phyloP scores from a whole-genome alignment of 2,113 vertebrate species.

The Lampris incognitus region DNA sequence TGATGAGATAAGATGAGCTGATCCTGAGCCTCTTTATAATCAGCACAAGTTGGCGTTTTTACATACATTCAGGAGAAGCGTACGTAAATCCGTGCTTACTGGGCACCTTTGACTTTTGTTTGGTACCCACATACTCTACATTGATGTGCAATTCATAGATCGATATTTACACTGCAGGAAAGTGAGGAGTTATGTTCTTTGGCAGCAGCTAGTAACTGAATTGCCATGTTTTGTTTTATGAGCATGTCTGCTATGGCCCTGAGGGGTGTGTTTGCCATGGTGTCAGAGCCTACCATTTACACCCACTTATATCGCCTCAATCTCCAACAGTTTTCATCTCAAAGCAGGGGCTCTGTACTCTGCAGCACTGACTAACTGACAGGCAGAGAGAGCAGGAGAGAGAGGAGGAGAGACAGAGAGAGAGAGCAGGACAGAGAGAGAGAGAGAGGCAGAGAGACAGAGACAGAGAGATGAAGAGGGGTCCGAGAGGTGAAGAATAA shows the following conservation, averaged over 20 bases:
- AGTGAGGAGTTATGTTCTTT: conserved; percentile 2
- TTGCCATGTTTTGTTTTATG: not conserved
- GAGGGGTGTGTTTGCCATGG: conserved; percentile 31
- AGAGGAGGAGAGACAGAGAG: too few species aligned
- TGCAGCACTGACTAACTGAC: conserved; percentile 38
- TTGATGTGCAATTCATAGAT: too few species aligned
- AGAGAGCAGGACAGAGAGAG: too few species aligned
- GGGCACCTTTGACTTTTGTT: too few species aligned
- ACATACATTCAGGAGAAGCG: too few species aligned
- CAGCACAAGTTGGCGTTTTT: too few species aligned
- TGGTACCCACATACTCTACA: too few species aligned
- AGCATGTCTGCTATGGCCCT: conserved; percentile 26
- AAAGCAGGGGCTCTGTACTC: conserved; percentile 9
- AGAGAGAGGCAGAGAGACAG: too few species aligned
- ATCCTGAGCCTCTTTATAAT: too few species aligned
- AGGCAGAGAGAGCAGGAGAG: conserved; percentile 4
- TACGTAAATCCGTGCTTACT: too few species aligned
- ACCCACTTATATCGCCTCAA: conserved; percentile 41
- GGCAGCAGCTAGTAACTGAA: conserved; percentile 22
- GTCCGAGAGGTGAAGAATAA: conserved; percentile 43
- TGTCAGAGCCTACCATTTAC: conserved; percentile 39
- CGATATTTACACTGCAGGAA: not conserved
- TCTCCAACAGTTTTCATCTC: conserved; percentile 49
- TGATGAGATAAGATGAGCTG: too few species aligned
- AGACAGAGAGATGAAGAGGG: conserved; percentile 8